A percentile compares a stretch with the other conserved stretches of the same genome.
Conservation (phyloP, 2,113 vertebrate species). For the Micronycteris hirsuta region DNA sequence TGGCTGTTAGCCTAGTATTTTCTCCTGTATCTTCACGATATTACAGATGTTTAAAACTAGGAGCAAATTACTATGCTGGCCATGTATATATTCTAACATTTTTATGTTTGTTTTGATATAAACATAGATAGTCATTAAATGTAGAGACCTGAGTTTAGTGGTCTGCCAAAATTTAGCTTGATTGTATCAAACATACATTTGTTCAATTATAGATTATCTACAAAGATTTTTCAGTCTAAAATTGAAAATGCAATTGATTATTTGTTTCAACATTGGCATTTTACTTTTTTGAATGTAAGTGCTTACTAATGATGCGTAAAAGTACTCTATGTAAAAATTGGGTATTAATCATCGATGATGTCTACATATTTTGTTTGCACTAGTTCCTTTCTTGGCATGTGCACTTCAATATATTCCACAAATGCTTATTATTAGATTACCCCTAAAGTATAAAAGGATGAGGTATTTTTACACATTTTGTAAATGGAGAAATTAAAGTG, state of each 20-base stretch:
- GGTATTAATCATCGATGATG: not conserved
- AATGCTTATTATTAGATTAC: constrained; percentile 11
- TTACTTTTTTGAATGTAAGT: constrained; percentile 10
- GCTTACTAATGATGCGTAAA: not conserved
- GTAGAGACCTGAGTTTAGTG: constrained; percentile 28
- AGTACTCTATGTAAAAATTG: not conserved
- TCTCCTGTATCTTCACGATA: constrained; percentile 6
- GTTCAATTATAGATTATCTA: not conserved
- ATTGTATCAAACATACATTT: not conserved
- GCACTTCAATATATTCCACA: not conserved
- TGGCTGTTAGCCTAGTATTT: constrained; percentile 4
- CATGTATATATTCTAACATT: not conserved
- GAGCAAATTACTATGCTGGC: not conserved
- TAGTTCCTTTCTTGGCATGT: constrained; percentile 4
- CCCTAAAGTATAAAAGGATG: not conserved
- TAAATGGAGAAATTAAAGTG: constrained; percentile 42
- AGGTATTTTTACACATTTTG: constrained; percentile 11
- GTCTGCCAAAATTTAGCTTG: constrained; percentile 34
- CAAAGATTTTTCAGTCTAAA: constrained; percentile 34
- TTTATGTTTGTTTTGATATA: constrained; percentile 55
- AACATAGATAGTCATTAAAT: constrained; percentile 31
- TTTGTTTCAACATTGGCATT: constrained; percentile 27
- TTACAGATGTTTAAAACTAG: constrained; percentile 50
- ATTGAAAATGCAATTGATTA: constrained; percentile 17
- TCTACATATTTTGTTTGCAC: not conserved